These are phyloP conservation scores for Prunella himalayana DNA, from an alignment of 2,113 vertebrate genomes.

Conservation along the genomic window DNA sequence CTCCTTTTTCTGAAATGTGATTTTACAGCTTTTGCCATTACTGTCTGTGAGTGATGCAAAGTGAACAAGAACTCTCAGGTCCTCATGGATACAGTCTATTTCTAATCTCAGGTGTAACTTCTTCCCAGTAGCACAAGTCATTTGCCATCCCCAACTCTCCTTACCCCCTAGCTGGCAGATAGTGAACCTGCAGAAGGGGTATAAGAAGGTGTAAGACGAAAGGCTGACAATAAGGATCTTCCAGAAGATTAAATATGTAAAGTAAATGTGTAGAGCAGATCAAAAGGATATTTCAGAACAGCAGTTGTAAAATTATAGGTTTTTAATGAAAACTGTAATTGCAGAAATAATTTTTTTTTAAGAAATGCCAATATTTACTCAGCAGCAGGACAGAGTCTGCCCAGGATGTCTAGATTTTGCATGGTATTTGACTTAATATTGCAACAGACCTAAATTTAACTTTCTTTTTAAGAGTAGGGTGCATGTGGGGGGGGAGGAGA, in stretches of 20 bases:
- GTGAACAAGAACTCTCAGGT: neutral
- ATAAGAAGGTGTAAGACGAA: neutral
- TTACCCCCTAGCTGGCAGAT: neutral
- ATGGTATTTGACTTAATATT: neutral
- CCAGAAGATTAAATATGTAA: neutral
- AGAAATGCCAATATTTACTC: slow-evolving; percentile 34
- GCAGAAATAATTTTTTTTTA: slow-evolving; percentile 1
- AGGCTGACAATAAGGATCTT: neutral
- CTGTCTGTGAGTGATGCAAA: neutral
- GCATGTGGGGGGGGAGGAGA: neutral
- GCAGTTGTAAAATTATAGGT: neutral
- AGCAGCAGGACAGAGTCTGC: neutral
- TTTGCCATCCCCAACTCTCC: neutral
- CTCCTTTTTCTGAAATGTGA: neutral
- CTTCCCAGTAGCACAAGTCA: neutral
- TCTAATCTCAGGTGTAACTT: neutral
- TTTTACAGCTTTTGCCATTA: neutral
- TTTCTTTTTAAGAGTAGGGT: neutral
- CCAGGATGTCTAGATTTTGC: neutral
- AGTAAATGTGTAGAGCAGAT: neutral
- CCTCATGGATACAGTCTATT: neutral
- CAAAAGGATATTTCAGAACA: neutral
- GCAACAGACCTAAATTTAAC: neutral
- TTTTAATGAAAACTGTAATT: slow-evolving; percentile 34
- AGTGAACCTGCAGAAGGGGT: neutral